Evolutionary conservation across 2,888 invertebrate species (phyloP).

Genomic region (Epiblema foenella): DNA sequence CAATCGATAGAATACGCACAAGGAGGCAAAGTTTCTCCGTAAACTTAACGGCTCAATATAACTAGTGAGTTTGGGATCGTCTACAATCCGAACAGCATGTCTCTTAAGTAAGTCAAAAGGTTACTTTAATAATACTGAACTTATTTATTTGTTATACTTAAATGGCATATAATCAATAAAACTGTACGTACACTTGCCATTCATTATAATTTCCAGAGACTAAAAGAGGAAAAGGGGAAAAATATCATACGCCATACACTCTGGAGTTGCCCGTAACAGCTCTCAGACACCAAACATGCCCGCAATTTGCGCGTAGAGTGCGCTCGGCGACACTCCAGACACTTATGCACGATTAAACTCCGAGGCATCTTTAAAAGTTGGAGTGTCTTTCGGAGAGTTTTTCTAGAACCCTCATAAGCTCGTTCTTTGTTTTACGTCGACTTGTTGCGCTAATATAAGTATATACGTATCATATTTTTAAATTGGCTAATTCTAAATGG

Average conservation of each 20-base stretch:
- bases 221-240: not conserved
- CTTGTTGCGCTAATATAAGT: not conserved
- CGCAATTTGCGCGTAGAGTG: slow-evolving; percentile 58
- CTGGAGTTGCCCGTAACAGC: slow-evolving; percentile 43
- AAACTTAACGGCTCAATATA: no score
- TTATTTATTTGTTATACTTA: no score
- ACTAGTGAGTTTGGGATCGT: no score
- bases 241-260: slow-evolving; percentile 32
- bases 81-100: no score
- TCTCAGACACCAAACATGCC: slow-evolving; percentile 55
- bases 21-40: no score
- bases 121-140: no score
- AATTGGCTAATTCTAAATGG: no score
- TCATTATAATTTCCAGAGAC: not conserved
- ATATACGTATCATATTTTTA: no score
- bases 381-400: slow-evolving; percentile 36
- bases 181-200: not conserved
- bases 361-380: slow-evolving; percentile 36
- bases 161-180: not conserved
- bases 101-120: no score
- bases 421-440: slow-evolving; percentile 14
- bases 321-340: slow-evolving; percentile 50
- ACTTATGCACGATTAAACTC: slow-evolving; percentile 48
- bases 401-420: slow-evolving; percentile 16
- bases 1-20: no score